Evolutionary conservation across 2,113 vertebrate genomes (phyloP).

Genomic region (Meriones unguiculatus): DNA sequence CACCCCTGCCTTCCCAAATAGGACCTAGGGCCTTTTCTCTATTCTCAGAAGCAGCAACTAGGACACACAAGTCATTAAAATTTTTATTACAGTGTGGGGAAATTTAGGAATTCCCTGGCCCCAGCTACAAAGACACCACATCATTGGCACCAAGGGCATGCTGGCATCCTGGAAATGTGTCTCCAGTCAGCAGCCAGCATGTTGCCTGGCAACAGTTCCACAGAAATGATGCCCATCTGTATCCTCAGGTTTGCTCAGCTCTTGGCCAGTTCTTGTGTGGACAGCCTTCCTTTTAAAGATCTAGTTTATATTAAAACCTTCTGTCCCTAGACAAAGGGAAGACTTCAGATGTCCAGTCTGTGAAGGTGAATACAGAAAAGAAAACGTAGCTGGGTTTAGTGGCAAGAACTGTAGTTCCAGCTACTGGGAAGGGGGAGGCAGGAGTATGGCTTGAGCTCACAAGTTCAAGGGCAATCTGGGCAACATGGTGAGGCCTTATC

Average conservation of each 20-base stretch:
- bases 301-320: background rate
- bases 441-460: background rate
- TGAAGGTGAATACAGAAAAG: background rate
- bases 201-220: background rate
- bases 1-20: background rate
- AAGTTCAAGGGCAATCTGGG: background rate
- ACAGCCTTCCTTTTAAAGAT: background rate
- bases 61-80: slow-evolving; percentile 29
- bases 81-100: background rate
- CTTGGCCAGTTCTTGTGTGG: background rate
- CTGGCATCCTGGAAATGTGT: background rate
- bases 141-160: background rate
- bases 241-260: background rate
- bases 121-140: background rate
- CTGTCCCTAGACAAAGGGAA: background rate
- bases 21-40: background rate
- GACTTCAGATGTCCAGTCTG: background rate
- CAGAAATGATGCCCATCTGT: background rate
- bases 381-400: background rate
- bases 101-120: background rate
- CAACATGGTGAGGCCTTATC: background rate
- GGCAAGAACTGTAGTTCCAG: no score
- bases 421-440: background rate
- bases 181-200: background rate
- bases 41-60: background rate